Base-by-base conservation (phyloP, 2,888 invertebrate genomes). In the Athripsodes cinereus region DNA sequence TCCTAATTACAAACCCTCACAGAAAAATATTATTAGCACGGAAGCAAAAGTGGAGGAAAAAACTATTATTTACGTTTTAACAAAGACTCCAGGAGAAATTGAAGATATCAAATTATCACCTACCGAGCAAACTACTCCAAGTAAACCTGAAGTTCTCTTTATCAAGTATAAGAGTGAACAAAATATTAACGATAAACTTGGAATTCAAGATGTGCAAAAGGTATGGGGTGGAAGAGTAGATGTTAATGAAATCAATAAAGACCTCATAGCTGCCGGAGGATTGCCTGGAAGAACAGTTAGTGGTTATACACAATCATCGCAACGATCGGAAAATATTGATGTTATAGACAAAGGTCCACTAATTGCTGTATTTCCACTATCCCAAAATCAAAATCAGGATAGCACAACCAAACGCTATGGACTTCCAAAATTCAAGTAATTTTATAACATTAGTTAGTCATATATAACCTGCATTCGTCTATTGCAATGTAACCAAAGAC, bases 91-190 rank as follows among this genome's bases (percentile, higher is more conserved):
- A 1, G 53, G 57, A 44, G 53, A 53, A 13, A 21, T 31, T 5
- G 61, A 52, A 20, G 40, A 53, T 20, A 46, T 61, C 13, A 26
- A 44, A 16, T 22, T 57, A 5, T 50, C 55, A 8, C 20, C 47
- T 20, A 18, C 47, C 1, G 13, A 47, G 16, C 49, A 21, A 11
- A 35, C 55, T 1, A 53, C 52, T 8, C 61, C 55, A 19, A 22
- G 65, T 59, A 70, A 70, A 57, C 70, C 70, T 10, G 69, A 70
- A 62, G 70, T 69, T 8, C 68, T 68, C 65, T 70, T 70, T 63
- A 68, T 70, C 60, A 65, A 68, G 10, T 70, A 70, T 66, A 62
- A 62, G 40, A 26, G 13, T 11, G 40, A 55, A 16, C 51, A 59
- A 44, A 59, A 59, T 22, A n/a, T 55, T 8, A 52, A 51, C 22